These are phyloP conservation scores for Trididemnum nubilum DNA, from an alignment of 23 tunicate genomes.

Conservation along the genomic window DNA sequence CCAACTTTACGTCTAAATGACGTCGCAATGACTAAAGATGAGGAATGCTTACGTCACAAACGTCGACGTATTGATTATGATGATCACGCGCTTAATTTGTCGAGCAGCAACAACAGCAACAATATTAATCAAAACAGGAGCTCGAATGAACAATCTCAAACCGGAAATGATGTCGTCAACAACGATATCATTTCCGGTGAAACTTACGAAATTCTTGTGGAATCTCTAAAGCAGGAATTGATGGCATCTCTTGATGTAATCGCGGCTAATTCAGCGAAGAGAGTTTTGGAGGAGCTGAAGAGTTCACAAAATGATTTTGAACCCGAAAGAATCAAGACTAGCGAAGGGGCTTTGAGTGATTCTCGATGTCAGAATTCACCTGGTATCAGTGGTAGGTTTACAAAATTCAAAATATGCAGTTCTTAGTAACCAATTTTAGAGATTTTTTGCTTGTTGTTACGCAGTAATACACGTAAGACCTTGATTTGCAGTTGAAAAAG, in stretches of 20 bases:
- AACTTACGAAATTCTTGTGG: slow-evolving; percentile 45
- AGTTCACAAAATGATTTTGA: not conserved
- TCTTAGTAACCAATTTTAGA: no score
- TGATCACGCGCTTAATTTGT: not conserved
- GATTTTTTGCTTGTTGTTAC: no score
- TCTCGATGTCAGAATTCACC: no score
- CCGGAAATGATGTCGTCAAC: not conserved
- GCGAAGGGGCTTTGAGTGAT: no score
- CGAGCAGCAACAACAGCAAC: not conserved
- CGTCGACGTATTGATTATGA: not conserved
- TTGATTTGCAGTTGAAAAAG: no score
- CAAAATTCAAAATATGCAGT: no score
- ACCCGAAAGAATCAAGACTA: no score
- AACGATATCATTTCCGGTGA: not conserved
- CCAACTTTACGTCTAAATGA: no score
- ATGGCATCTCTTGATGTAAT: slow-evolving; percentile 29
- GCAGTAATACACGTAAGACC: no score
- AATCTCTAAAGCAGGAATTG: slow-evolving; percentile 51
- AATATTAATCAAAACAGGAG: no score
- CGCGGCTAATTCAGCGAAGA: slow-evolving; percentile 53
- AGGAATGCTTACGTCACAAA: not conserved
- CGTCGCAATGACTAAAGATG: not conserved
- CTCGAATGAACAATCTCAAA: not conserved
- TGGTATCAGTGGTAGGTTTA: no score
- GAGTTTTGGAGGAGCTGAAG: slow-evolving; percentile 44